These are phyloP conservation scores for Paracyclopina nana DNA, from an alignment of 1,140 invertebrate genomes.

Conservation along the genomic window DNA sequence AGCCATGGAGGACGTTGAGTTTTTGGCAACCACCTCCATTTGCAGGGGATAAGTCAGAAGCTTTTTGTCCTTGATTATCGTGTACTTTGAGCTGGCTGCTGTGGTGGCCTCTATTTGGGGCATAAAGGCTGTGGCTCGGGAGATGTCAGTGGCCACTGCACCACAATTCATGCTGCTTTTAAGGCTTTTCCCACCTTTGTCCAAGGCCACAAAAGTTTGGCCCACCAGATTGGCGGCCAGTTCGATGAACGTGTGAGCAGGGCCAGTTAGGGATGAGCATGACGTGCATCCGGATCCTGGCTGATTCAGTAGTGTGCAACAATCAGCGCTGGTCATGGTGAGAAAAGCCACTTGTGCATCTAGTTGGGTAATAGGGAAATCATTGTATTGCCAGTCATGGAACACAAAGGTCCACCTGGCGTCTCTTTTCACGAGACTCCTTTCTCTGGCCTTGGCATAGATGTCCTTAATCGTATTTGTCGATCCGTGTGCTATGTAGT, in stretches of 20 bases:
- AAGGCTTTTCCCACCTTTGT: neutral
- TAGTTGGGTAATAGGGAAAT: neutral
- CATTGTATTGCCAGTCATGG: neutral
- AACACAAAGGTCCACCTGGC: conserved; percentile 1
- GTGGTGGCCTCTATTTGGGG: neutral
- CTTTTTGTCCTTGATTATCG: neutral
- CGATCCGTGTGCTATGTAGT: neutral
- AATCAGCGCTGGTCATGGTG: neutral
- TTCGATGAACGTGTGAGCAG: neutral
- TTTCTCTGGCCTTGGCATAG: neutral
- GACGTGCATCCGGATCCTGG: too few relatives aligned
- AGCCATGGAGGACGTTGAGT: neutral
- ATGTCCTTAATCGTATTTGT: neutral
- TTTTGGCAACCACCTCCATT: neutral
- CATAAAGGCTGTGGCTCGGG: neutral
- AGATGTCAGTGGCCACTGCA: neutral
- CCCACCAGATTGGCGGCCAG: neutral
- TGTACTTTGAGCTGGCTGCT: neutral
- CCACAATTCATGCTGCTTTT: neutral
- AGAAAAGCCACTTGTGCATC: neutral
- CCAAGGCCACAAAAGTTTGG: neutral
- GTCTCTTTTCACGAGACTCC: neutral
- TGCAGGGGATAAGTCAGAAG: neutral
- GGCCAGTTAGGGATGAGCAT: too few relatives aligned
- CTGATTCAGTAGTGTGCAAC: neutral